Base-by-base conservation (phyloP, 2,113 vertebrate species). In the Oreotrochilus melanogaster region DNA sequence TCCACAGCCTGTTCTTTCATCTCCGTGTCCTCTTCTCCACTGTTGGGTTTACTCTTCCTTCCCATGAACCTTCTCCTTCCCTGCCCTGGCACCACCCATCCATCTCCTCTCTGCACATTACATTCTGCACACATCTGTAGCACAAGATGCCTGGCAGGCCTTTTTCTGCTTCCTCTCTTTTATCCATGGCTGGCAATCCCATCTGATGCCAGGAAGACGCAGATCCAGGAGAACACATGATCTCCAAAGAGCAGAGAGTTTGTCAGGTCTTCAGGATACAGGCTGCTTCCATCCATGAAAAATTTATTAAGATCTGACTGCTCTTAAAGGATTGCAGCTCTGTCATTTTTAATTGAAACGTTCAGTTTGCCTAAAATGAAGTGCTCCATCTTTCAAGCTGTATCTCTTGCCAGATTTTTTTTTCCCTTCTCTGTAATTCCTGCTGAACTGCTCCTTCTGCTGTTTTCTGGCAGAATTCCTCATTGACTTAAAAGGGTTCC, bases 341-440 rank as follows among this genome's bases (percentile, higher is more conserved):
- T 96, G 94, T 96, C 95, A 81, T 92, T 97, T 97, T 97, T 97
- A 97, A 98, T 97, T 97, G 97, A 97, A 97, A 95, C 85, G 1
- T 96, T 96, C 94, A 18, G 72, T 95, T 97, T 92, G 89, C 94
- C 94, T 93, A 92, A 96, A 97, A 96, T 95, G 91, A 97, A 93
- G 93, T 92, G 87, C 89, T 96, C 96, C 88, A 96, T 97, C 97
- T 96, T 96, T 78, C 92, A 86, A 73, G 71, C 92, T 85, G 45
- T 78, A 57, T 85, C 93, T 88, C 93, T 78, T 96, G 93, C 93
- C 93, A 96, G 92, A 61, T 56, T 92, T 95, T 88, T 93, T 83
- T 95, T 87, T 72, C 35, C 45, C 45, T 85, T 73, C 90, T 83
- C 64, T 91, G 72, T 92, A 93, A 96, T 97, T 96, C 94, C 96